These are phyloP conservation scores for Epizoanthus ramosus DNA, from an alignment of 92 coral and sea anemone species.

Conservation along the genomic window DNA sequence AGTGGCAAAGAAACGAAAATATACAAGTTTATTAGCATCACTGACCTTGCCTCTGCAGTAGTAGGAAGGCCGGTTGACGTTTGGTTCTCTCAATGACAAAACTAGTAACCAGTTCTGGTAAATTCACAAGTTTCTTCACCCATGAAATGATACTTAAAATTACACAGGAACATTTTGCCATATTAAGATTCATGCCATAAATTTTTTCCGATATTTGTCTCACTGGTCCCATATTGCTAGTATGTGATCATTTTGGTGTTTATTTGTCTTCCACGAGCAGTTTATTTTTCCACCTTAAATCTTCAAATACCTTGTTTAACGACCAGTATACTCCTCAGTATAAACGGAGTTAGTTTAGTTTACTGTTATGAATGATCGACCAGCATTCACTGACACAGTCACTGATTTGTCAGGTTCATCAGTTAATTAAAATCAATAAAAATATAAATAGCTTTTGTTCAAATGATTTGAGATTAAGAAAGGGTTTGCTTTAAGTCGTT, in stretches of 20 bases:
- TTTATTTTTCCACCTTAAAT: not conserved
- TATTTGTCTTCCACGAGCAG: not conserved
- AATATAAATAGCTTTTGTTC: not conserved
- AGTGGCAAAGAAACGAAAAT: no score
- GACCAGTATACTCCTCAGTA: not conserved
- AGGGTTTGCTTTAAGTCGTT: no score
- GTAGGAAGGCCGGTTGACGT: no score
- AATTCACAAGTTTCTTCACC: not conserved
- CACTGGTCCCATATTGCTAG: conserved; percentile 6
- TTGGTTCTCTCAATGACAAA: not conserved
- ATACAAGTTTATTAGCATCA: no score
- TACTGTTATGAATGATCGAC: no score
- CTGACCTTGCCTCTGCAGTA: no score
- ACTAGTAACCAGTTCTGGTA: not conserved
- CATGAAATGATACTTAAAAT: not conserved
- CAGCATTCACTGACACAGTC: no score
- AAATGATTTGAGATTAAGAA: not conserved
- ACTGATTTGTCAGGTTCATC: no score
- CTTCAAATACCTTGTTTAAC: not conserved
- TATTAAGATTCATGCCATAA: conserved; percentile 30
- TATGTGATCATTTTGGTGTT: not conserved
- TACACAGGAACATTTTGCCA: not conserved
- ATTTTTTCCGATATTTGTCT: conserved; percentile 6
- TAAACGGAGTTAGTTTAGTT: no score
- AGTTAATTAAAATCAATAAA: no score